A percentile compares a stretch with the other conserved stretches of the same genome.
These are phyloP conservation scores for Artibeus jamaicensis DNA, from an alignment of 2,797 vertebrate species.

Conservation along the genomic window DNA sequence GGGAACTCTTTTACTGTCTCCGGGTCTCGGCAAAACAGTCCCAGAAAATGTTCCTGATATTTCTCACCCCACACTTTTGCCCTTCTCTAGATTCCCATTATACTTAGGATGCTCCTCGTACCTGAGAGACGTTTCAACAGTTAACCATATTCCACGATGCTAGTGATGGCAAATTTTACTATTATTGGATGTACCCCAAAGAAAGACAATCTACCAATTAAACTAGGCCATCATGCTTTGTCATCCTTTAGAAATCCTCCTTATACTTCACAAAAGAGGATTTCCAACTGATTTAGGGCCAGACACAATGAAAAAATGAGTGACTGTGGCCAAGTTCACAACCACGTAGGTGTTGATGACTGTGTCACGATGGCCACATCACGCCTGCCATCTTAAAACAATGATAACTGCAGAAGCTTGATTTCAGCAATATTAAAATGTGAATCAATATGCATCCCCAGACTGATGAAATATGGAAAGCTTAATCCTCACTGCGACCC, in stretches of 20 bases:
- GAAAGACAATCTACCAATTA: neutral
- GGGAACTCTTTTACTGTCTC: neutral
- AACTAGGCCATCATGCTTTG: neutral
- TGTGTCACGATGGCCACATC: neutral
- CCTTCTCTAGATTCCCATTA: neutral
- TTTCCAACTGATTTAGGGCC: neutral
- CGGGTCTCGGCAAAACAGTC: neutral
- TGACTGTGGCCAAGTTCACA: neutral
- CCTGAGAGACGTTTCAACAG: neutral
- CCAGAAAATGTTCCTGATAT: neutral
- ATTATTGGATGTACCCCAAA: neutral
- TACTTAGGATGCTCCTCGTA: neutral
- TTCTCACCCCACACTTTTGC: accelerated
- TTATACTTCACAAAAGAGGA: neutral
- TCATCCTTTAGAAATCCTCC: neutral
- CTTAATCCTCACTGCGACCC: neutral
- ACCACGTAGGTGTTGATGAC: accelerated
- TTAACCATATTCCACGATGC: accelerated
- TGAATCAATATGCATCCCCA: neutral
- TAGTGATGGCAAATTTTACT: neutral
- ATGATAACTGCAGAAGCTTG: neutral
- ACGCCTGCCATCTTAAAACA: neutral
- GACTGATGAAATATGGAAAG: neutral
- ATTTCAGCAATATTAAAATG: neutral
- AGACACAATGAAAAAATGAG: neutral